Evolutionary conservation across 2,797 vertebrate species (phyloP).

Genomic region (Austrolebias charrua): DNA sequence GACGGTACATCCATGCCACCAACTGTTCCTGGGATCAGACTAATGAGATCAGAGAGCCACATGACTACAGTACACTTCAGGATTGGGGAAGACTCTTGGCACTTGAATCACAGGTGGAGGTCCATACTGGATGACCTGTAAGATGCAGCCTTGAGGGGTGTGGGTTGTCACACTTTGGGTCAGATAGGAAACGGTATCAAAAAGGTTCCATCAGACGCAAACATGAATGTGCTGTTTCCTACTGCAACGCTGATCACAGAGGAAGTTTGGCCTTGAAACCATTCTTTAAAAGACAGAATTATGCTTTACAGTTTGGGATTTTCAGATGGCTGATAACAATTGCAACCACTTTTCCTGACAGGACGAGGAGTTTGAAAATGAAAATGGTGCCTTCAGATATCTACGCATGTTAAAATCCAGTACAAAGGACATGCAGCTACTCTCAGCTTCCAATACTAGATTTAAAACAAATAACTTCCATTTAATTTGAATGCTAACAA

Average conservation of each 20-base stretch:
- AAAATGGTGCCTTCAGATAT: conserved; percentile 1
- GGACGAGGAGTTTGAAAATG: not conserved
- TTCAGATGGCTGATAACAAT: conserved; percentile 27
- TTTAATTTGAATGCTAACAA: no score
- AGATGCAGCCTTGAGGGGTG: conserved; percentile 49
- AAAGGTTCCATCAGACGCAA: conserved; percentile 31
- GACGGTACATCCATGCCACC: conserved; percentile 40
- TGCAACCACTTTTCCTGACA: conserved; percentile 50
- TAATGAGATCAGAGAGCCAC: conserved; percentile 41
- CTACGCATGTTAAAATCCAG: not conserved
- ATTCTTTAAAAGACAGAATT: conserved; percentile 2
- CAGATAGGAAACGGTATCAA: conserved; percentile 35
- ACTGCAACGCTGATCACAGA: conserved; percentile 29
- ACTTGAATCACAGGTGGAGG: conserved; percentile 72
- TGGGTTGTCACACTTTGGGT: conserved; percentile 20
- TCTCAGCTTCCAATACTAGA: no score
- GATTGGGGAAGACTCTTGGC: conserved; percentile 78
- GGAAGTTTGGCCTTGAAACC: conserved; percentile 31
- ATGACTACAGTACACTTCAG: conserved; percentile 69
- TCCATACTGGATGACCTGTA: conserved; percentile 68
- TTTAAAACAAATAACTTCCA: no score
- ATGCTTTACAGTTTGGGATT: not conserved
- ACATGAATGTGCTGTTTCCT: conserved; percentile 42
- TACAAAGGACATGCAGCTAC: no score
- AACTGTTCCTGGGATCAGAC: conserved; percentile 41